A percentile compares a stretch with the other conserved stretches of the same genome.
phyloP scores from a whole-genome alignment of 1,140 invertebrate species.

The Solenopsis fugax region DNA sequence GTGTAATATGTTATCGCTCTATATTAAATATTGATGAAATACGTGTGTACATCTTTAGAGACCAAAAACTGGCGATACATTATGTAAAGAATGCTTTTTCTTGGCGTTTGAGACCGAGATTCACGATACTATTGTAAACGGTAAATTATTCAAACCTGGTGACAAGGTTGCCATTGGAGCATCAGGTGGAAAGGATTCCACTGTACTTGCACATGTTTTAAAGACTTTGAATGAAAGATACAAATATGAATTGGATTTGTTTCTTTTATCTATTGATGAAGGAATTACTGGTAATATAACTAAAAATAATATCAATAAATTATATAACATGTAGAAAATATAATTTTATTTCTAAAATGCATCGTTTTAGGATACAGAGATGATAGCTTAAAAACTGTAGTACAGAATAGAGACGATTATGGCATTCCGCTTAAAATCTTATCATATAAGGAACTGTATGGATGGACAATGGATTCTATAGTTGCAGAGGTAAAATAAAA shows the following conservation, averaged over 20 bases:
- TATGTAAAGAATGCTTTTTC: constrained; percentile 99
- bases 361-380: constrained; percentile 94
- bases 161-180: constrained; percentile 98
- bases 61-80: constrained; percentile 95
- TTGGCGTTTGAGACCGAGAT: constrained; percentile 98
- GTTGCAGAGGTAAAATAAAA: constrained; percentile 90
- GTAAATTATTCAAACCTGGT: constrained; percentile 94
- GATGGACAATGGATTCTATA: constrained; percentile 99
- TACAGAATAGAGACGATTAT: constrained; percentile 97
- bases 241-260: constrained; percentile 96
- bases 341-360: background rate
- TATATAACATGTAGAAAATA: background rate
- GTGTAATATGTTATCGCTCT: background rate
- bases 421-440: constrained; percentile 97
- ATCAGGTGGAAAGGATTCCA: constrained; percentile 99
- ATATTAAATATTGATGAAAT: background rate
- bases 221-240: constrained; percentile 97
- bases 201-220: constrained; percentile 97
- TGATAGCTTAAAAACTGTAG: constrained; percentile 99
- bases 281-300: constrained; percentile 93
- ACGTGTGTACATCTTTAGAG: constrained; percentile 87
- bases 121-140: constrained; percentile 96
- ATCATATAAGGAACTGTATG: constrained; percentile 99
- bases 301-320: background rate
- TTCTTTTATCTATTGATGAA: constrained; percentile 99